Conservation (phyloP, 2,797 vertebrate species). For the Pterois miles region DNA sequence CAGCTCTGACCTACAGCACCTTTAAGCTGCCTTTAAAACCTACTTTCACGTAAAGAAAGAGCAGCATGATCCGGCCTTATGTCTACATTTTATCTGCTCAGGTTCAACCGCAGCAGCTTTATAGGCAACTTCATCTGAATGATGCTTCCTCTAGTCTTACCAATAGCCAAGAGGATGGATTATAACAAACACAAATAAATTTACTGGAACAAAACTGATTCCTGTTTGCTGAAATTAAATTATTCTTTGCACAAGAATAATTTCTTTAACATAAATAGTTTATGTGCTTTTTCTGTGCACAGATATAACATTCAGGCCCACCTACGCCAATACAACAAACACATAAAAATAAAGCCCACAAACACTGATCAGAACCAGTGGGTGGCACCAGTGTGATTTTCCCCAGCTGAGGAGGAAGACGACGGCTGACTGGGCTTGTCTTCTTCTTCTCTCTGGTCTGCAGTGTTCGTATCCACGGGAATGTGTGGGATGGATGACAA, state of each 20-base stretch:
- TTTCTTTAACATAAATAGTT: not conserved
- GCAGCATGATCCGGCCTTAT: not conserved
- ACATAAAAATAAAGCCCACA: constrained; percentile 76
- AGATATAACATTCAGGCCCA: not conserved
- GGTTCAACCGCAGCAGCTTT: not conserved
- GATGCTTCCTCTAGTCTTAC: not conserved
- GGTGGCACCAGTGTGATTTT: constrained; percentile 28
- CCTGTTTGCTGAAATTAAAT: not conserved
- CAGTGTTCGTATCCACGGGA: constrained; percentile 36
- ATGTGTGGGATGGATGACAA: constrained; percentile 39
- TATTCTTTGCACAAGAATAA: not conserved
- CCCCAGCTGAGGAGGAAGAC: constrained; percentile 18
- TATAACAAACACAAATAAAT: not conserved
- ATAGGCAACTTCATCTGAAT: not conserved
- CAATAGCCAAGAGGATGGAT: not conserved
- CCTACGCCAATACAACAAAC: constrained; percentile 82
- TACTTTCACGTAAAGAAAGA: not conserved
- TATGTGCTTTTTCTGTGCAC: not conserved
- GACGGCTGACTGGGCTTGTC: constrained; percentile 23
- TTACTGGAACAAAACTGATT: not conserved
- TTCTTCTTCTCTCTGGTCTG: constrained; percentile 37
- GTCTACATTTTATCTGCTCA: not conserved
- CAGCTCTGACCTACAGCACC: not conserved
- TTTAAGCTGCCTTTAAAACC: not conserved
- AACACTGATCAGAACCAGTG: constrained; percentile 64